A percentile compares a stretch with the other conserved stretches of the same genome.
These are phyloP conservation scores for Nasonia longicornis DNA, from an alignment of 1,140 invertebrate species.

Conservation along the genomic window DNA sequence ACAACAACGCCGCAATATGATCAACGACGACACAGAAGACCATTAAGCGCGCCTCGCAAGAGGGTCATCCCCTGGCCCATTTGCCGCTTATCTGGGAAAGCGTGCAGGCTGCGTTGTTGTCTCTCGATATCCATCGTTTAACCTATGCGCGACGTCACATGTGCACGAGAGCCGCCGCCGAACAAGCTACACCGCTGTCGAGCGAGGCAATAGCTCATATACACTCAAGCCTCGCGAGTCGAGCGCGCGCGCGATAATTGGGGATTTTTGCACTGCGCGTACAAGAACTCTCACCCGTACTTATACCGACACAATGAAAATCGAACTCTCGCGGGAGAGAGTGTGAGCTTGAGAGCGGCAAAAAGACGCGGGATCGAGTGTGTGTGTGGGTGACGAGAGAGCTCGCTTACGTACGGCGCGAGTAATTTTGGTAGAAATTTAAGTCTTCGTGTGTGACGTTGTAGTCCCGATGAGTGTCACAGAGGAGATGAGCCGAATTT, in stretches of 20 bases:
- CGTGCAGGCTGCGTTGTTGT: background rate
- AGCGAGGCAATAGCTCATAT: background rate
- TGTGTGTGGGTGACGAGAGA: background rate
- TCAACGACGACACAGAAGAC: background rate
- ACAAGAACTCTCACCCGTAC: constrained; percentile 12
- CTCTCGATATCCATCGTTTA: constrained; percentile 19
- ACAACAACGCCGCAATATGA: background rate
- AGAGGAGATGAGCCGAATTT: too few species aligned
- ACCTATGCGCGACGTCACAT: too few species aligned
- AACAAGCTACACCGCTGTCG: background rate
- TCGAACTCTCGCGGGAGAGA: background rate
- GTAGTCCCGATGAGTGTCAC: too few species aligned
- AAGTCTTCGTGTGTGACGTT: too few species aligned
- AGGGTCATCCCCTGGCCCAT: background rate
- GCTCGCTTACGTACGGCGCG: too few species aligned
- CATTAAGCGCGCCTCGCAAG: background rate
- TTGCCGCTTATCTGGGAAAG: constrained; percentile 9
- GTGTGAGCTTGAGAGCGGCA: too few species aligned
- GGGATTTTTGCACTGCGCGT: background rate
- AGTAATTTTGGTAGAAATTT: too few species aligned
- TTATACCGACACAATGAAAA: background rate
- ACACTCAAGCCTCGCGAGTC: background rate
- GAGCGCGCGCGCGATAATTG: constrained; percentile 17
- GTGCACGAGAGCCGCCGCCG: too few species aligned
- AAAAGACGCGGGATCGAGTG: background rate